A percentile compares a stretch with the other conserved stretches of the same genome.
Conservation (phyloP, 1,140 invertebrate species). For the Stegodyphus mimosarum region DNA sequence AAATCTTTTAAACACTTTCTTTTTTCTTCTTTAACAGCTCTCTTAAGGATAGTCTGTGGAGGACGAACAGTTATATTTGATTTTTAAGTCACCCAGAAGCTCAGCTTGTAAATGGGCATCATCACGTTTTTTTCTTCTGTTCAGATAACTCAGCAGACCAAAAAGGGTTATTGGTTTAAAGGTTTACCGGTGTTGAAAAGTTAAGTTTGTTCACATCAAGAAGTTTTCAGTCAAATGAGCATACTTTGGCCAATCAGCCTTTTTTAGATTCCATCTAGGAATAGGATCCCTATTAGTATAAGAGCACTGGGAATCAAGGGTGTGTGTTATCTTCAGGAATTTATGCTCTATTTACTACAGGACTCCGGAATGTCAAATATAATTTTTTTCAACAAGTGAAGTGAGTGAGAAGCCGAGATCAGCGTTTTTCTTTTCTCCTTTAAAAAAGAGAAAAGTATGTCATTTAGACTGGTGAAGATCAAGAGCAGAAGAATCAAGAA, state of each 20-base stretch:
- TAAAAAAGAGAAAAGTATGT: conserved; percentile 17
- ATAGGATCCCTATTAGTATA: background rate
- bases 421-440: conserved; percentile 31
- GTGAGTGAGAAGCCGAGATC: conserved; percentile 10
- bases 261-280: conserved; percentile 23
- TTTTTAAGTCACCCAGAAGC: no score
- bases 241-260: conserved; percentile 10
- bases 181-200: background rate
- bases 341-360: conserved; percentile 14
- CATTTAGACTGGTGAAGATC: background rate
- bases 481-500: background rate
- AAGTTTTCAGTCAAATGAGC: conserved; percentile 4
- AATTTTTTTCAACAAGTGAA: background rate
- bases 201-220: background rate
- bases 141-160: no score
- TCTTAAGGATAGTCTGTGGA: no score
- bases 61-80: no score
- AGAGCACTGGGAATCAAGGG: background rate
- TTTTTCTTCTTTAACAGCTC: no score
- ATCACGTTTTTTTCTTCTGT: no score
- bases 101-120: no score
- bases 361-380: conserved; percentile 26
- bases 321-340: background rate
- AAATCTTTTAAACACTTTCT: no score
- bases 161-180: no score